Base-by-base conservation (phyloP, 2,797 vertebrate species). In the Enteromius viviparus region DNA sequence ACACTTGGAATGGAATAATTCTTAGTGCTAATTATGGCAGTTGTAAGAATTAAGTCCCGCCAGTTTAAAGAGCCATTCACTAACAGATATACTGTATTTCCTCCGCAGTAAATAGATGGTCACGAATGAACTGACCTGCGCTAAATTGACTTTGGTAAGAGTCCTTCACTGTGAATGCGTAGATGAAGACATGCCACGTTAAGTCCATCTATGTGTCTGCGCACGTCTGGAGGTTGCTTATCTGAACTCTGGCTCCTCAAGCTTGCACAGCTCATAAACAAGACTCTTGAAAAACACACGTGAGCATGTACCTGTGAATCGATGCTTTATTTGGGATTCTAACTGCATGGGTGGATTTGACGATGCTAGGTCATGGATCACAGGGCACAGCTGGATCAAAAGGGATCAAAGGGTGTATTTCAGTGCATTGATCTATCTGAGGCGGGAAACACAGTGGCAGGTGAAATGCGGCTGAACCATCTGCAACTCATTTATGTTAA, bases 351-450 rank as follows among this genome's bases (percentile, higher is more conserved):
- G 45, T 0, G 49, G 81, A 84, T 89, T 69, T 83, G 53, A 69
- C 76, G 47, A 82, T 45, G 51, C 60, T 64, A 81, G 78, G 70
- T 82, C 89, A 85, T 85, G 80, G 49, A 87, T 87, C 65, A 62
- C 34, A 82, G 76, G 10, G 76, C 55, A 80, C 81, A 82, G 85
- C 82, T 65, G 77, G 80, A 85, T 86, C 75, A 81, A 84, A 85
- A 81, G 80, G 77, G 79, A 88, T 85, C 76, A 88, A 83, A 82
- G 76, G 83, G 85, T 91, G 90, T 89, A 87, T 88, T 89, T 69
- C 85, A 81, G 89, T 80, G 60, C 64, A 84, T 15, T 89, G 87
- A 89, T 91, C 86, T 78, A 81, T 68, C 68, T 84, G 85, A 85
- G 78, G 85, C 83, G 89, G 80, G 75, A 79, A 78, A 82, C 68